Base-by-base conservation (phyloP, 2,113 vertebrate genomes). In the Crypturellus undulatus region DNA sequence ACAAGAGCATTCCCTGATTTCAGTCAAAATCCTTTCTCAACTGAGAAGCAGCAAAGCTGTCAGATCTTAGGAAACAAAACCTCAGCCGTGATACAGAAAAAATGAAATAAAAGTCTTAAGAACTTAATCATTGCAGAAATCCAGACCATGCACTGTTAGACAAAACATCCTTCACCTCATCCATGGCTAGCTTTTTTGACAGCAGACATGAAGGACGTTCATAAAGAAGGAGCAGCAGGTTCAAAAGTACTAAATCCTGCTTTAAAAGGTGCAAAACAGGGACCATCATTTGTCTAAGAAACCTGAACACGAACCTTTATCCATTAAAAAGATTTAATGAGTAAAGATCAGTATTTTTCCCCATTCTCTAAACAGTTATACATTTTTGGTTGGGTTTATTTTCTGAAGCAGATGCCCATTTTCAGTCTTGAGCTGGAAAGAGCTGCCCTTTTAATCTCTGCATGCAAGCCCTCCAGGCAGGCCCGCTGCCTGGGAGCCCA, bases 171-270 rank as follows among this genome's bases (percentile, higher is more conserved):
- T 88, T 56, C 4, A 3, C 49, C 28, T 64, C 38, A 70, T 5
- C 36, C 67, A 73, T 0, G 0, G n/a, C 20, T 40, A 76, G 67
- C 12, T 87, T 83, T 71, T 78, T 73, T 47, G 51, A 71, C 45
- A 64, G 36, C 28, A 63, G 20, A 38, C 79, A 47, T 7, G 30
- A 28, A 42, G 34, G 10, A 28, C 34, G 36, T 38, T 76, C 56
- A 71, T 47, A 78, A 87, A 89, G 59, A 77, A 82, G 30, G n/a
- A 85, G n/a, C n/a, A 54, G n/a, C 68, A 87, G 51, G 71, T 75
- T 24, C 62, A 92, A 52, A 32, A 67, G 73, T 45, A 63, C 3
- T 51, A 42, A 77, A 6, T 10, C 25, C 34, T 43, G 11, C 65
- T 86, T 91, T 79, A 78, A 68, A 88, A 87, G 45, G 43, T 21